Base-by-base conservation (phyloP, 2,888 invertebrate species). In the Anticlea derivata region DNA sequence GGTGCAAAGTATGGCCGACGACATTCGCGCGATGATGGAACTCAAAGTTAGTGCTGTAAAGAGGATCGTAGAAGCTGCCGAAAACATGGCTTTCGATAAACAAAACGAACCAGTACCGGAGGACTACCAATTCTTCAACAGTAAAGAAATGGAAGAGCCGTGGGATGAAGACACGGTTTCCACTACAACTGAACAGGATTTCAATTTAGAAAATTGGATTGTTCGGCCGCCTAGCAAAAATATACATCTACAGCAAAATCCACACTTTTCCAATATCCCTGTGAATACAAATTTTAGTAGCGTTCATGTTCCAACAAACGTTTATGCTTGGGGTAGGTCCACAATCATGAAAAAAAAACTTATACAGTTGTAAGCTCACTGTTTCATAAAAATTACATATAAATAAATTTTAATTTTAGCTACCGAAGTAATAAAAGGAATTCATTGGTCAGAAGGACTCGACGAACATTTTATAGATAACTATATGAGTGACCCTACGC, bases 301-400 rank as follows among this genome's bases (percentile, higher is more conserved):
- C 57, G 97, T 98, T 30, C 98, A 98, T 80, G 97, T 99, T 37
- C 98, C 99, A 23, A 98, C 98, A 55, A 98, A 98, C 83, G 98
- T 99, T 50, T 98, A 96, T 82, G 97, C 97, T 73, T 93, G 96
- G 93, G 95, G 95, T 95, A 87, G 78, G 85, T 58, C 39, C 11
- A 27, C 10, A 7, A 11, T 2, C 11, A 12, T 30, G 29, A 30
- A 30, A 7, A 6, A 30, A 11, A 30, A 5, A 6, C n/a, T n/a
- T n/a, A n/a, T n/a, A n/a, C n/a, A n/a, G n/a, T n/a, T n/a, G n/a
- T n/a, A n/a, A n/a, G n/a, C n/a, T n/a, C n/a, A n/a, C n/a, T n/a
- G n/a, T n/a, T n/a, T n/a, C n/a, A n/a, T n/a, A n/a, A n/a, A n/a
- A n/a, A n/a, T n/a, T n/a, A n/a, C n/a, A n/a, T n/a, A n/a, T n/a